Conservation (phyloP, 2,888 invertebrate species). For the Plusia festucae region DNA sequence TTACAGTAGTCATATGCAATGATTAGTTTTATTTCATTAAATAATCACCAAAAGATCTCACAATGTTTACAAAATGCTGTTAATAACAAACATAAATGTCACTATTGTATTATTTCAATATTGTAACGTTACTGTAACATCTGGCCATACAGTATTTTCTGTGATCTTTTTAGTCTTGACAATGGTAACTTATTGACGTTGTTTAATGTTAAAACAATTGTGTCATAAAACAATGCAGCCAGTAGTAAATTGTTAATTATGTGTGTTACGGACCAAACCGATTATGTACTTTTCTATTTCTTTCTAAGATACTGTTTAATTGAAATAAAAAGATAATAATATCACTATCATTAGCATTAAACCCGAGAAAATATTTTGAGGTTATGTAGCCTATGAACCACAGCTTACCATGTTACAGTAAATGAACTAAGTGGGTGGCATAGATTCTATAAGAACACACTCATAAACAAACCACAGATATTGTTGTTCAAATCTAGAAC, state of each 20-base stretch:
- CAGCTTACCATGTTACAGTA: slow-evolving; percentile 8
- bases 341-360: too few relatives aligned
- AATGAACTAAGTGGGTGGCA: slow-evolving; percentile 12
- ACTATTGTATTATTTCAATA: slow-evolving; percentile 37
- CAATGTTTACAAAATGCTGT: slow-evolving; percentile 24
- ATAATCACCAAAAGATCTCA: slow-evolving; percentile 47
- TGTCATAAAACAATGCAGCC: slow-evolving; percentile 56
- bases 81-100: slow-evolving; percentile 34
- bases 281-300: not conserved
- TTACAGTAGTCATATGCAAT: slow-evolving; percentile 5
- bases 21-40: slow-evolving; percentile 21
- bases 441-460: slow-evolving; percentile 15
- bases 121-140: slow-evolving; percentile 44
- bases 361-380: not conserved
- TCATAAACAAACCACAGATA: not conserved
- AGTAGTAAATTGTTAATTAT: slow-evolving; percentile 36
- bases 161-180: slow-evolving; percentile 66
- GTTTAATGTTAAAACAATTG: slow-evolving; percentile 41
- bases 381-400: slow-evolving; percentile 16
- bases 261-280: slow-evolving; percentile 16
- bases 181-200: slow-evolving; percentile 45
- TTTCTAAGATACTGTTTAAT: too few relatives aligned
- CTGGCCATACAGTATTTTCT: slow-evolving; percentile 65
- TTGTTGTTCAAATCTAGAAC: not conserved
- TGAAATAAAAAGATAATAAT: not conserved